Evolutionary conservation across 2,113 vertebrate species (phyloP), one percentile per base, ranked within the genome.

Genomic region (Apaloderma vittatum): DNA sequence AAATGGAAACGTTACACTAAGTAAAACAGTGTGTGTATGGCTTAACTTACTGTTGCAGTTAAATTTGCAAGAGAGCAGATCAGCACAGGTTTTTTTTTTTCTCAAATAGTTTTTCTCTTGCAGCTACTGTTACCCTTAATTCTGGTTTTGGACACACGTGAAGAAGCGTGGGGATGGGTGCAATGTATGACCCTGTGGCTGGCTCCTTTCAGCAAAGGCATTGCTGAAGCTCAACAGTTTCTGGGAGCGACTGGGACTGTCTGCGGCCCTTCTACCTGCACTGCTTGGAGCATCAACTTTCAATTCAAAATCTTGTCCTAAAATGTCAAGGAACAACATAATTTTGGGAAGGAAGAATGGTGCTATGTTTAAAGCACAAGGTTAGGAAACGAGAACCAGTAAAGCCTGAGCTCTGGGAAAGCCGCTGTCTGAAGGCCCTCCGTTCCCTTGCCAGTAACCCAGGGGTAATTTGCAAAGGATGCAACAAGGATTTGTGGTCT

Each of bases 141-240:
- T 90, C 85, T 6, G 4, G 3, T 93, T 90, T 83, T 19, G n/a
- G 88, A 67, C 36, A 84, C 77, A 94, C 93, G 87, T 96, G 94
- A 89, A 94, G 65, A 95, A 86, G 82, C 6, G 1, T 27, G 57
- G 95, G 88, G 63, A 49, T 72, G 57, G 68, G 61, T 91, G 94
- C 94, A 87, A 86, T 67, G 88, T 45, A 19, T n/a, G 5, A 2
- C 76, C 61, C 37, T 77, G 88, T 21, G 57, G 75, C 57, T 57
- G 43, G 34, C 59, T 92, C 68, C 88, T 71, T 73, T 49, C 74
- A 74, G 66, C 78, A 70, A 74, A 55, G 52, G 55, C 11, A 1
- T 20, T 8, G 2, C 19, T 76, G 71, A 77, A 92, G 71, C 17
- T 3, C 57, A 92, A 22, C 67, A 67, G 72, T 75, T 88, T 87